Base-by-base conservation (phyloP, 2,888 invertebrate genomes). In the Tipula unca region DNA sequence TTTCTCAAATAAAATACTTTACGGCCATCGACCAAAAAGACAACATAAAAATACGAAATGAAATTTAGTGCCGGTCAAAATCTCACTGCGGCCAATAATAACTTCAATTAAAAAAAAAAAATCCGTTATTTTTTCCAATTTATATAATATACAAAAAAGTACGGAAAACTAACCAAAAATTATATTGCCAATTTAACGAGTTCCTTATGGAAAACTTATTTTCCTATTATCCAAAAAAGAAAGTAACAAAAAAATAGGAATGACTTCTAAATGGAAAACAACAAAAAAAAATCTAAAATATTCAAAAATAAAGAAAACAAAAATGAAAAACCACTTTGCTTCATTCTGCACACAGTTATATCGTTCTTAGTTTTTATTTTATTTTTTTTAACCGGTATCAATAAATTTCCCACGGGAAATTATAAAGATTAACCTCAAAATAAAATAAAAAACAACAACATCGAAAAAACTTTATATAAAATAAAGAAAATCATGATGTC, bases 351-450 rank as follows among this genome's bases (percentile, higher is more conserved):
- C 69, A 69, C 69, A 69, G 69, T 69, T 25, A 69, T 69, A 69
- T 20, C 69, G 69, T 69, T 69, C 69, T 69, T 69, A 25, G 20
- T 25, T 69, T 25, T 69, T 54, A 3, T 6, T 20, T 54, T 39
- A 5, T 17, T 69, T 69, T 69, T 69, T 69, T 69, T 69, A 69
- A 69, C 69, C 69, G 69, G 69, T 69, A 69, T 69, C 69, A 69
- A 69, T 69, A 69, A 69, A 69, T 69, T 69, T 69, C 69, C 69
- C 69, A 69, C 69, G 69, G 69, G 69, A 69, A 69, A 69, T 69
- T 69, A 69, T 69, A 25, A 69, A 69, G 69, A 69, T 69, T 69
- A 69, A 69, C 69, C 69, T 69, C 69, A 69, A 69, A 25, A 69
- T 69, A 69, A 69, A 69, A 69, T 25, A 48, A 48, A 48, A 39